Evolutionary conservation across 1,140 invertebrate species (phyloP), one percentile per base, ranked within the genome.

Genomic region (Pseudoatta argentina): DNA sequence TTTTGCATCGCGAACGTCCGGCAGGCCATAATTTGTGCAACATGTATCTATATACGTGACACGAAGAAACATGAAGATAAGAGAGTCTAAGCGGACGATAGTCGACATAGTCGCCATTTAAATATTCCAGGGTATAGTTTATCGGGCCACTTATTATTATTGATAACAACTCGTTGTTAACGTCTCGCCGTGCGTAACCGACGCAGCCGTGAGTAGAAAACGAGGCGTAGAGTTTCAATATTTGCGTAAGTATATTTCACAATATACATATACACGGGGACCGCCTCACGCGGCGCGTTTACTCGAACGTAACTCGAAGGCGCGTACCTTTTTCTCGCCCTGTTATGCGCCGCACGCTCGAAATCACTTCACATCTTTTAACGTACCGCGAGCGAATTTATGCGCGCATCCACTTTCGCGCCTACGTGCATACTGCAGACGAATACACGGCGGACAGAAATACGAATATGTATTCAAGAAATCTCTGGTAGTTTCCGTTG

Each of bases 321-420:
- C 69, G 57, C 69, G 69, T 63, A 83, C 69, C 79, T 75, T 83
- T 83, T 73, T 83, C 69, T 83, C 79, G 69, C 69, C 39, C 79
- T 83, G 79, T 83, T 83, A 83, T 83, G 79, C 69, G 55, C 69
- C 79, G 79, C 79, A 83, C 79, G 79, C 79, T 83, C 79, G 69
- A 83, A 83, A 83, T 83, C 79, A 83, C 69, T 83, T 75, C 79
- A 34, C 79, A 75, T 83, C 79, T 83, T 83, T 83, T 83, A 83
- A 83, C 79, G 79, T 83, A 75, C 79, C 79, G 79, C 79, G 69
- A 83, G 79, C 79, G 57, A 83, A 83, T 83, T 83, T 83, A 83
- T 83, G 79, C 79, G 79, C 79, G 79, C 79, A 83, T 83, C 79
- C 79, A 83, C 79, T 83, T 83, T 75, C 69, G 79, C 79, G 69